Base-by-base conservation (phyloP, 2,888 invertebrate species). In the Nowickia ferox region DNA sequence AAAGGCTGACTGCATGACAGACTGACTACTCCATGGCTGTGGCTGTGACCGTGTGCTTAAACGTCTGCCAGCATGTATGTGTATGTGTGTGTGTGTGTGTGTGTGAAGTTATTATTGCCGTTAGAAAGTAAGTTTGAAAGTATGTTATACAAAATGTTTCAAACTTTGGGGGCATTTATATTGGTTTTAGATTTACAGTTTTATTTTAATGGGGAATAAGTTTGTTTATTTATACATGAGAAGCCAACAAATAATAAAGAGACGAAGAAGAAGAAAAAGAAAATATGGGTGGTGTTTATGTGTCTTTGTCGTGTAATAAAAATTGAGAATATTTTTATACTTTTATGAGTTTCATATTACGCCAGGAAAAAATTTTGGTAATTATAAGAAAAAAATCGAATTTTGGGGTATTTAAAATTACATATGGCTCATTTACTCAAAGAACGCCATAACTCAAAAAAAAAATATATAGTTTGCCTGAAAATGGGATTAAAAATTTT, bases 181-280 rank as follows among this genome's bases (percentile, higher is more conserved):
- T 83, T 78, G 72, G 83, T 83, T 83, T 83, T 78, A 72, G 77
- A 83, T 78, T 78, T 83, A 83, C 83, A 83, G 77, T 72, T 83
- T 77, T 66, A 72, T 66, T 83, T 83, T 78, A 83, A 78, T 77
- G 66, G 83, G 30, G 59, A 48, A 59, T 66, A 76, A 75, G 42
- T 83, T 82, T 82, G 53, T 81, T 81, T 80, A 66, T 74, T 57
- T 74, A 15, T 44, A 59, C 30, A 75, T 42, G 30, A 30, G 30
- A 74, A 74, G 57, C 72, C 74, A 74, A 68, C 48, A 51, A 59
- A 48, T 48, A 44, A 44, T 22, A 22, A 57, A 71, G 44, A 57
- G 22, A 22, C 10, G 1, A 10, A 17, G 8, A 17, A 15, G 13
- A 4, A 19, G 11, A 42, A 55, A 30, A 69, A 69, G 10, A 63